Evolutionary conservation across 2,888 invertebrate species (phyloP).

Genomic region (Ethmia dodecea): DNA sequence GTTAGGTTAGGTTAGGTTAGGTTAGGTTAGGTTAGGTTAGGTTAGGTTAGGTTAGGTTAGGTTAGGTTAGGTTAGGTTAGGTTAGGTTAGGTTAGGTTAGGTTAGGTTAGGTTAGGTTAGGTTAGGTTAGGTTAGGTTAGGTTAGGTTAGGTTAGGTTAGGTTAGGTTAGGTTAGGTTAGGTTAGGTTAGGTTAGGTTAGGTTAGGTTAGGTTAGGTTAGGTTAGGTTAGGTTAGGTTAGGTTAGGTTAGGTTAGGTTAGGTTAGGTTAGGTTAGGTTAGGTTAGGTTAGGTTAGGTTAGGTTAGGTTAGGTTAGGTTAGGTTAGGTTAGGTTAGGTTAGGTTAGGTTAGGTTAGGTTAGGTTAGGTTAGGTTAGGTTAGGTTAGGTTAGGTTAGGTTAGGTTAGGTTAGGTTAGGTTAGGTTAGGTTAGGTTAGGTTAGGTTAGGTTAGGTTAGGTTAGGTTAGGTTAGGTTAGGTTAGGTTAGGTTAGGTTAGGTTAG

Average conservation of each 20-base stretch:
- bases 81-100: constrained; percentile 19
- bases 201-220: constrained; percentile 16
- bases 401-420: constrained; percentile 12
- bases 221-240: constrained; percentile 16
- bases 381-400: constrained; percentile 13
- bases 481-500: constrained; percentile 16
- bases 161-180: constrained; percentile 19
- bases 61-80: constrained; percentile 18
- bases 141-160: constrained; percentile 14
- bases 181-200: constrained; percentile 17
- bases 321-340: constrained; percentile 16
- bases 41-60: constrained; percentile 18
- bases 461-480: constrained; percentile 16
- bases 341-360: constrained; percentile 16
- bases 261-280: constrained; percentile 14
- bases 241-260: constrained; percentile 16
- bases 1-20: constrained; percentile 13
- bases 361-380: constrained; percentile 17
- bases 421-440: constrained; percentile 15
- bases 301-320: constrained; percentile 16
- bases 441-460: constrained; percentile 16
- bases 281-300: constrained; percentile 13
- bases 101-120: constrained; percentile 18
- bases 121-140: constrained; percentile 15
- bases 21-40: constrained; percentile 16